Conservation (phyloP, 2,113 vertebrate genomes). For the Callionymus lyra region DNA sequence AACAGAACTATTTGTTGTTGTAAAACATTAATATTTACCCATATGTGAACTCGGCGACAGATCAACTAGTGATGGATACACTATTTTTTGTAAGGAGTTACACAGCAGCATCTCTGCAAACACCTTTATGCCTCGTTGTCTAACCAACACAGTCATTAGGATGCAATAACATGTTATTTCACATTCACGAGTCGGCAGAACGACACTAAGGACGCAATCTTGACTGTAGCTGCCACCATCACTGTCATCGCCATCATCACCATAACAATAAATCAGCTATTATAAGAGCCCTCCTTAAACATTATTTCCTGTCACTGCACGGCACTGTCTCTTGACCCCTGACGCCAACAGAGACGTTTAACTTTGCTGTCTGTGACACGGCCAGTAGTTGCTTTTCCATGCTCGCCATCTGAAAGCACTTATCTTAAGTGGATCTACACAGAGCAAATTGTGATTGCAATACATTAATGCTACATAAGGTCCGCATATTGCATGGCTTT, state of each 20-base stretch:
- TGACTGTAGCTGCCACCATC: conserved; percentile 20
- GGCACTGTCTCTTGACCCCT: conserved; percentile 17
- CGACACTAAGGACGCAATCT: conserved; percentile 17
- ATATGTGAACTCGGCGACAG: too few species aligned
- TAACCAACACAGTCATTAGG: conserved; percentile 13
- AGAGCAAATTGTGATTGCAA: conserved; percentile 58
- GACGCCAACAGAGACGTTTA: conserved; percentile 12
- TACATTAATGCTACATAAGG: conserved; percentile 42
- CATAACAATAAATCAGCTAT: conserved; percentile 16
- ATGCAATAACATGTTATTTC: conserved; percentile 36
- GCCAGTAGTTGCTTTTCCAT: conserved; percentile 42
- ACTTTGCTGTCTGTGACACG: conserved; percentile 20
- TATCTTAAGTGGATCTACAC: conserved; percentile 53
- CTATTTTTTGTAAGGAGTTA: too few species aligned
- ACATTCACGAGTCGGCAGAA: too few species aligned
- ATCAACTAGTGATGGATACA: too few species aligned
- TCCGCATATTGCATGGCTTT: conserved; percentile 29
- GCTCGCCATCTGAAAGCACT: conserved; percentile 57
- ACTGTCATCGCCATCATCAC: conserved; percentile 14
- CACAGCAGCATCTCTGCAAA: conserved; percentile 44
- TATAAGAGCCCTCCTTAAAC: conserved; percentile 23
- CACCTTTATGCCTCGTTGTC: conserved; percentile 34
- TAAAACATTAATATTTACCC: too few species aligned
- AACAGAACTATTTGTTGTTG: too few species aligned
- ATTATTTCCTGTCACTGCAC: conserved; percentile 17